Percentiles rank a stretch among this genome's conserved stretches.
Evolutionary conservation across 1,140 invertebrate genomes (phyloP).

Genomic region (Drosophila pachea): DNA sequence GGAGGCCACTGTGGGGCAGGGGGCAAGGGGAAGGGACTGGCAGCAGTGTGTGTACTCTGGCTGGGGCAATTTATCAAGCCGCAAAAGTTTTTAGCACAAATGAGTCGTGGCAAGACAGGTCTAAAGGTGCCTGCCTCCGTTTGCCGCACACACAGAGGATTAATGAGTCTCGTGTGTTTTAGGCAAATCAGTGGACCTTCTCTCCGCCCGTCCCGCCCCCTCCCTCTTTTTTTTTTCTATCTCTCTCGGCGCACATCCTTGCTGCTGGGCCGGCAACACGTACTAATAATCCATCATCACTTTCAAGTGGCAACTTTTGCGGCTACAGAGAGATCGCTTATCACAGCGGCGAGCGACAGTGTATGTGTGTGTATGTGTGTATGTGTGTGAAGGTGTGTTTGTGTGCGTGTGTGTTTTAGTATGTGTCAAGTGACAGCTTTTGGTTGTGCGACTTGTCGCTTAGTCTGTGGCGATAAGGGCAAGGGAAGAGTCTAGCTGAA

Average conservation of each 20-base stretch:
- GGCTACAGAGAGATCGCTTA: conserved; percentile 43
- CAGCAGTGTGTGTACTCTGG: conserved; percentile 25
- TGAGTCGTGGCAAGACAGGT: conserved; percentile 59
- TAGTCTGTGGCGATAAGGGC: conserved; percentile 9
- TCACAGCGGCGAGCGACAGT: conserved; percentile 3
- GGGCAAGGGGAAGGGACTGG: too few species aligned
- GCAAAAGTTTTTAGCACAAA: conserved; percentile 72
- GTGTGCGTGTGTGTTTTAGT: neutral
- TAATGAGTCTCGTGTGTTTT: conserved; percentile 69
- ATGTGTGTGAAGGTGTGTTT: neutral
- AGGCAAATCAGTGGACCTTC: conserved; percentile 18
- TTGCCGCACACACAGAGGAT: conserved; percentile 48
- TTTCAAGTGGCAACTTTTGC: conserved; percentile 53
- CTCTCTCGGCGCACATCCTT: conserved; percentile 42
- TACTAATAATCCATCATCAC: conserved; percentile 71
- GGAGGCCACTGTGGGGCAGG: neutral
- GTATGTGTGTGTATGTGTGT: conserved; percentile 8
- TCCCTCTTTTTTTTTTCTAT: neutral
- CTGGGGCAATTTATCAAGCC: conserved; percentile 68
- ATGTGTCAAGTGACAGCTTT: conserved; percentile 16
- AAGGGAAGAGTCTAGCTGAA: too few species aligned
- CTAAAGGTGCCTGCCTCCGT: conserved; percentile 45
- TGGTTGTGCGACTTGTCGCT: neutral
- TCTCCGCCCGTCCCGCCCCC: neutral
- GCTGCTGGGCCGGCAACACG: conserved; percentile 54